These are phyloP conservation scores for Meloidogyne floridensis DNA, from an alignment of 1,140 invertebrate species.

Conservation along the genomic window DNA sequence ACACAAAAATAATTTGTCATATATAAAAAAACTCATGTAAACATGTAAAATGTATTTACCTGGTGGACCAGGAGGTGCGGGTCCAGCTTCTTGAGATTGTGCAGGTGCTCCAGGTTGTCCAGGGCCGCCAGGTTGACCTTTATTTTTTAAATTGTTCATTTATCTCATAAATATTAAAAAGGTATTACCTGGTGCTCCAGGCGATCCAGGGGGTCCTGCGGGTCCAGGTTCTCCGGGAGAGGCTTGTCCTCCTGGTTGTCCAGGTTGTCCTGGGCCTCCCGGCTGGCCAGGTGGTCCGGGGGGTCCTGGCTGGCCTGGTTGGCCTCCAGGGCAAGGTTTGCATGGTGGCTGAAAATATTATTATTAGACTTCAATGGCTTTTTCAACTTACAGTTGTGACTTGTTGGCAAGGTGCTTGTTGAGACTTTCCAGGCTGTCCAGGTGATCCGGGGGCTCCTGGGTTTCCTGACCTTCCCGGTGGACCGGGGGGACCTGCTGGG, in stretches of 20 bases:
- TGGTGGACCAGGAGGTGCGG: constrained; percentile 33
- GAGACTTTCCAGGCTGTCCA: constrained; percentile 31
- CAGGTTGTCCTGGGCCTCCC: constrained; percentile 50
- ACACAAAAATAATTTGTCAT: no score
- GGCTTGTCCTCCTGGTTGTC: constrained; percentile 37
- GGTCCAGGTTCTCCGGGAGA: constrained; percentile 31
- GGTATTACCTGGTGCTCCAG: constrained; percentile 31
- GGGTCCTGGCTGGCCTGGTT: constrained; percentile 48
- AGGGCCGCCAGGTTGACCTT: constrained; percentile 39
- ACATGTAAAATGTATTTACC: constrained; percentile 14
- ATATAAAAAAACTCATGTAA: not conserved
- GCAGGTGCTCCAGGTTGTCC: constrained; percentile 54
- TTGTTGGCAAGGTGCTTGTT: constrained; percentile 31
- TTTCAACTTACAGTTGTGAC: constrained; percentile 22
- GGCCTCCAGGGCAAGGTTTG: constrained; percentile 43
- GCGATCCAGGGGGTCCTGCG: constrained; percentile 38
- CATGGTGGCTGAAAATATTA: constrained; percentile 35
- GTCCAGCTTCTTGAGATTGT: constrained; percentile 45
- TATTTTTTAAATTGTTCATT: no score
- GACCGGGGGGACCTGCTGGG: constrained; percentile 49
- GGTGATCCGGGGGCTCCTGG: constrained; percentile 50
- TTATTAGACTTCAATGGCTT: not conserved
- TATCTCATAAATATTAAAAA: no score
- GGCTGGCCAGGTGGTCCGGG: constrained; percentile 54
- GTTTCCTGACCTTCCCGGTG: constrained; percentile 55